Evolutionary conservation across 1,140 invertebrate species (phyloP).

Genomic region (Nautilus pompilius): DNA sequence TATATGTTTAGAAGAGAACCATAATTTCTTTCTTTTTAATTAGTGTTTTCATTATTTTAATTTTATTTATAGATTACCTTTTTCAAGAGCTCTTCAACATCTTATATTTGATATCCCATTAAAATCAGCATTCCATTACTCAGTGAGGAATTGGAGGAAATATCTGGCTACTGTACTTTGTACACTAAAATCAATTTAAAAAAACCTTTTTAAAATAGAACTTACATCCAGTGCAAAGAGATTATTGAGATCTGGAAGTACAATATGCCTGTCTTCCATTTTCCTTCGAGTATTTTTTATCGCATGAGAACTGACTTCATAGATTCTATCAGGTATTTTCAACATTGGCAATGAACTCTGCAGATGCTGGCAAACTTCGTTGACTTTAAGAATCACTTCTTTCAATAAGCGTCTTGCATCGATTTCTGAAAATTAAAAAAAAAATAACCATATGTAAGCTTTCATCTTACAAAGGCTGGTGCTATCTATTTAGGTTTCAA

Average conservation of each 20-base stretch:
- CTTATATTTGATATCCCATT: too few species aligned
- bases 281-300: constrained; percentile 75
- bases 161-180: too few species aligned
- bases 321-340: constrained; percentile 4
- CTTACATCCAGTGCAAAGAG: constrained; percentile 56
- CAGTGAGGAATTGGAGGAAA: too few species aligned
- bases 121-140: too few species aligned
- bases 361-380: constrained; percentile 27
- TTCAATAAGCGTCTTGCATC: constrained; percentile 18
- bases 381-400: constrained; percentile 18
- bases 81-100: too few species aligned
- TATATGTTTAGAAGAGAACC: too few species aligned
- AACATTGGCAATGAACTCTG: constrained; percentile 23
- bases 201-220: constrained; percentile 1
- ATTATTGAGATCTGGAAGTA: constrained; percentile 62
- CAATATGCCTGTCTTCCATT: constrained; percentile 84
- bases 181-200: constrained; percentile 7
- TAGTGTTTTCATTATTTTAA: too few species aligned
- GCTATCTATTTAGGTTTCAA: too few species aligned
- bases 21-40: too few species aligned
- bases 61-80: too few species aligned
- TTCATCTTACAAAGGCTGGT: too few species aligned
- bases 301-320: constrained; percentile 60
- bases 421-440: constrained; percentile 19
- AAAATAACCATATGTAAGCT: too few species aligned